These are phyloP conservation scores for Apostichopus japonicus DNA, from an alignment of 35 echinoderm and acorn worm genomes.

Conservation along the genomic window DNA sequence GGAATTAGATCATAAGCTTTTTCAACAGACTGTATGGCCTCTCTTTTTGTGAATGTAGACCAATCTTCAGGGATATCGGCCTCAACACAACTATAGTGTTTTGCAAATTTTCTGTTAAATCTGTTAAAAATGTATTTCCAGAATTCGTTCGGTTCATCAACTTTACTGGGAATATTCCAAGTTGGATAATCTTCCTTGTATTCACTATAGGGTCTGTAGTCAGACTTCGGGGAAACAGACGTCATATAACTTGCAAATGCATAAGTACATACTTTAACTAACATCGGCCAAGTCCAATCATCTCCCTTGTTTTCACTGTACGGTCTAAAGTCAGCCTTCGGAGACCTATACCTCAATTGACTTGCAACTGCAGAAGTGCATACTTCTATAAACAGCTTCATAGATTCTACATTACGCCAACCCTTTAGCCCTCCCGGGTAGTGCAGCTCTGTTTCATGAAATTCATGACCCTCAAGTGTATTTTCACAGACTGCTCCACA, in stretches of 20 bases:
- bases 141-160: not conserved
- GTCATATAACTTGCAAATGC: not conserved
- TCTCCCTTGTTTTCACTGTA: no score
- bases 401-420: not conserved
- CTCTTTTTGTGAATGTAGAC: not conserved
- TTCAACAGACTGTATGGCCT: not conserved
- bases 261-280: no score
- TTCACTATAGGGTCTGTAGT: not conserved
- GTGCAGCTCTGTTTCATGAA: not conserved
- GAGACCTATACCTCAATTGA: no score
- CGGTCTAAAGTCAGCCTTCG: no score
- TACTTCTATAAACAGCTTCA: not conserved
- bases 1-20: not conserved
- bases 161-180: not conserved
- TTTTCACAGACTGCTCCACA: not conserved
- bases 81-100: not conserved
- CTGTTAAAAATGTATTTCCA: constrained; percentile 42
- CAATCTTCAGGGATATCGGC: not conserved
- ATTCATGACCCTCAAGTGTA: not conserved
- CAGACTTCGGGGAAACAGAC: not conserved
- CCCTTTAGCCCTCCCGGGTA: not conserved
- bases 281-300: no score
- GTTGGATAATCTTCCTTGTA: not conserved
- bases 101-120: constrained; percentile 6
- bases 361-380: not conserved